These are phyloP conservation scores for Crossaster papposus DNA, from an alignment of 53 echinoderm and acorn worm genomes.

Conservation along the genomic window DNA sequence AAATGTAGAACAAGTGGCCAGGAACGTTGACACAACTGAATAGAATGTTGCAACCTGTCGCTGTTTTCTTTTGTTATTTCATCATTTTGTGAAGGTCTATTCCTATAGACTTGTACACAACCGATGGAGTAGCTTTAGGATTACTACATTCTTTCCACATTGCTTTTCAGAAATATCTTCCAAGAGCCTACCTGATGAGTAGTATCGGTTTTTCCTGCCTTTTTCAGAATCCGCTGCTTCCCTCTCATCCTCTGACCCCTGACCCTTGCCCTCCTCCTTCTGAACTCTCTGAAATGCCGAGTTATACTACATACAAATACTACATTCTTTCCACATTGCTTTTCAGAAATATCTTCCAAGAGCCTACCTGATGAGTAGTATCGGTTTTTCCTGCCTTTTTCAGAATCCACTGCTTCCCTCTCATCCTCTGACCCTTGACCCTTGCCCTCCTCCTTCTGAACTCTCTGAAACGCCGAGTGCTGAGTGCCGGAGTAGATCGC, in stretches of 20 bases:
- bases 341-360: not conserved
- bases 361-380: constrained; percentile 26
- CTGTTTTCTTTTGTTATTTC: no score
- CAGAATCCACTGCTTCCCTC: not conserved
- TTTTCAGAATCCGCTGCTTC: constrained; percentile 1
- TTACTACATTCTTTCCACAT: no score
- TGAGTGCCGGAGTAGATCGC: constrained; percentile 30
- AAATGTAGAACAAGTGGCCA: no score
- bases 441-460: constrained; percentile 44
- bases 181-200: constrained; percentile 14
- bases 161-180: not conserved
- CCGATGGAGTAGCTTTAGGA: no score
- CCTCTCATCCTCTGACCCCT: constrained; percentile 30
- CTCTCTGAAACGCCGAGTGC: constrained; percentile 53
- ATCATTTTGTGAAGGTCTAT: no score
- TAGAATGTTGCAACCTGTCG: no score
- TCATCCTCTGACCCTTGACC: constrained; percentile 37
- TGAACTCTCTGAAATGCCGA: constrained; percentile 54
- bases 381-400: constrained; percentile 22
- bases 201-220: constrained; percentile 18
- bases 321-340: no score
- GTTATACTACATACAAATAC: no score
- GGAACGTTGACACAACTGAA: no score
- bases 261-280: constrained; percentile 42
- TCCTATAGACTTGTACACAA: no score